Evolutionary conservation across 2,113 vertebrate species (phyloP).

Genomic region (Hyperoodon ampullatus): DNA sequence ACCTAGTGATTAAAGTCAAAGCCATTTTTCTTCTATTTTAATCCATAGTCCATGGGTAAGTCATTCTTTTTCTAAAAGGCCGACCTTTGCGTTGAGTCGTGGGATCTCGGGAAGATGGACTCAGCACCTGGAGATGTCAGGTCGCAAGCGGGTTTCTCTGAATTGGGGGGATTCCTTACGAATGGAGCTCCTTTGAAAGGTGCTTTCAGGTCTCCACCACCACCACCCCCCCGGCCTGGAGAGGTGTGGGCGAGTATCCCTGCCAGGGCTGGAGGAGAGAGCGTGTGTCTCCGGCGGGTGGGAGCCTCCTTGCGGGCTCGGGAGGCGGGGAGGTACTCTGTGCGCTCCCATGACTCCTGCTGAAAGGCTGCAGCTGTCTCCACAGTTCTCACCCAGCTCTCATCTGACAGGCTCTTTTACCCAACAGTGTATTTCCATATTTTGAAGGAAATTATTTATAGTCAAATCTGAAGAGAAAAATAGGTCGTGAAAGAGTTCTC

Average conservation of each 20-base stretch:
- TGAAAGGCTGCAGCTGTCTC: not conserved
- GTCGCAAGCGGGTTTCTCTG: not conserved
- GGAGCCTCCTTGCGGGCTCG: not conserved
- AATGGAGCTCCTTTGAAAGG: not conserved
- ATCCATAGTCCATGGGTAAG: not conserved
- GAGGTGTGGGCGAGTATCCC: too few species aligned
- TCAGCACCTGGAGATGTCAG: accelerated
- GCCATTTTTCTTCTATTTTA: not conserved
- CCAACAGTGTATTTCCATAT: not conserved
- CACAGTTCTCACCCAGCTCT: not conserved
- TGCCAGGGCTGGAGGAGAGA: not conserved
- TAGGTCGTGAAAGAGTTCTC: not conserved
- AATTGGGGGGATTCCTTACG: not conserved
- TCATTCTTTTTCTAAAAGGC: not conserved
- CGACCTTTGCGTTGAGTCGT: not conserved
- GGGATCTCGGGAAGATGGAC: not conserved
- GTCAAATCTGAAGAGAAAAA: not conserved
- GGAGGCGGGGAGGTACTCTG: not conserved
- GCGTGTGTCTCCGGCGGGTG: accelerated
- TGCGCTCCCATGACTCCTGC: accelerated
- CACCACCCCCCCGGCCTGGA: not conserved
- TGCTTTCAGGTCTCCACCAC: too few species aligned
- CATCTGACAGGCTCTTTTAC: not conserved
- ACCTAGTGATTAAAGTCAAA: not conserved
- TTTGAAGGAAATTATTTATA: not conserved